Percentiles rank a stretch among this genome's conserved stretches.
Conservation (phyloP, 2,113 vertebrate genomes). For the Eonycteris spelaea region DNA sequence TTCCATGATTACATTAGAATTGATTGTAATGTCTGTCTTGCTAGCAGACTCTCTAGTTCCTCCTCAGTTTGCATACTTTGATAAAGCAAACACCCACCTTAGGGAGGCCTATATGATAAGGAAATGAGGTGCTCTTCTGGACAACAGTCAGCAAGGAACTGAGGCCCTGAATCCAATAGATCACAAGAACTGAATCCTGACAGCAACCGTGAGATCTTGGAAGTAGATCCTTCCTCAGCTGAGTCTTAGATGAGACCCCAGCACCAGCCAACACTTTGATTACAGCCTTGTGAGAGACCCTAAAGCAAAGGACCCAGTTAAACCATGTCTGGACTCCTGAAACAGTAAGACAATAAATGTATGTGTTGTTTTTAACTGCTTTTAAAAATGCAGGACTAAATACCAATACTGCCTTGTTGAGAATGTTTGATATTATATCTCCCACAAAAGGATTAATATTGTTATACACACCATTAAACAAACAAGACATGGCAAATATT, state of each 20-base stretch:
- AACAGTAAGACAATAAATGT: neutral
- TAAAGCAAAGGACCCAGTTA: neutral
- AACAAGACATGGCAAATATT: neutral
- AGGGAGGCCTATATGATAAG: neutral
- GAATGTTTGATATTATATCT: neutral
- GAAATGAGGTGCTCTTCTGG: neutral
- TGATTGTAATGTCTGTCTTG: neutral
- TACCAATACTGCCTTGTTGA: neutral
- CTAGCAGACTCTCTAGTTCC: neutral
- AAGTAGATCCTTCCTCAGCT: neutral
- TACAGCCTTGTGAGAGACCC: neutral
- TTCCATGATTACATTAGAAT: neutral
- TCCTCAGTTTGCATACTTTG: neutral
- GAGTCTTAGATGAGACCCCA: neutral
- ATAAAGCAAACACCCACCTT: neutral
- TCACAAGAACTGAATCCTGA: neutral
- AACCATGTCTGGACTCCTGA: neutral
- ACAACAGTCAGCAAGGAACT: neutral
- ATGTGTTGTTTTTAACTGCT: neutral
- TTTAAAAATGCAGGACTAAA: neutral
- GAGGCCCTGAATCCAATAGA: neutral
- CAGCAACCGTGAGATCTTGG: neutral
- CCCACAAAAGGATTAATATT: neutral
- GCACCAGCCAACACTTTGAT: neutral
- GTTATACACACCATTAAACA: neutral